phyloP scores from a whole-genome alignment of 2,888 invertebrate species.

The Temnothorax rugatulus region DNA sequence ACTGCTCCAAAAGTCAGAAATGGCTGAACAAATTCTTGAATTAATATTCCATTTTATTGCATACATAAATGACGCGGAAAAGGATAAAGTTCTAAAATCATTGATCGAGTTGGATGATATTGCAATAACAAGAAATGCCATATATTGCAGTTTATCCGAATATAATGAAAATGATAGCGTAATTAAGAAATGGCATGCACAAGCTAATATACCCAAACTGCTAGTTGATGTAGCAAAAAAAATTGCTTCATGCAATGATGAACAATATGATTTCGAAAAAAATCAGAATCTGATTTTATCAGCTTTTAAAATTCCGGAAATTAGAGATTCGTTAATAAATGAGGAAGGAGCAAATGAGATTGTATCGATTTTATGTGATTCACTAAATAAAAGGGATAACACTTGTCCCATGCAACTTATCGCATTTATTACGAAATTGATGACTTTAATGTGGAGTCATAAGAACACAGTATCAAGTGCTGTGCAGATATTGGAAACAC shows the following conservation, averaged over 20 bases:
- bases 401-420: slow-evolving; percentile 65
- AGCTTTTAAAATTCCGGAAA: slow-evolving; percentile 79
- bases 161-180: slow-evolving; percentile 85
- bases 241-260: slow-evolving; percentile 61
- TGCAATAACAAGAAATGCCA: slow-evolving; percentile 72
- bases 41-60: slow-evolving; percentile 89
- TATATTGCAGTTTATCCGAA: slow-evolving; percentile 84
- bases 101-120: slow-evolving; percentile 86
- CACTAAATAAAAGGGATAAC: slow-evolving; percentile 75
- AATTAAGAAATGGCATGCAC: slow-evolving; percentile 87
- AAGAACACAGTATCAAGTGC: slow-evolving; percentile 70
- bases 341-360: slow-evolving; percentile 85
- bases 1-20: slow-evolving; percentile 87
- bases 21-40: slow-evolving; percentile 88
- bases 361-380: slow-evolving; percentile 84
- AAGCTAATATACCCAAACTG: slow-evolving; percentile 85
- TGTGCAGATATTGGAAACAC: slow-evolving; percentile 76
- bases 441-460: slow-evolving; percentile 76
- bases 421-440: slow-evolving; percentile 74
- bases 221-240: slow-evolving; percentile 84
- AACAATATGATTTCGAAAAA: slow-evolving; percentile 66
- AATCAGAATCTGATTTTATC: slow-evolving; percentile 77
- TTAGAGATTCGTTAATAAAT: slow-evolving; percentile 86
- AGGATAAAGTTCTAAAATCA: slow-evolving; percentile 87
- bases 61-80: slow-evolving; percentile 87